phyloP scores from a whole-genome alignment of 2,888 invertebrate species.

The Heliothis peltigera region DNA sequence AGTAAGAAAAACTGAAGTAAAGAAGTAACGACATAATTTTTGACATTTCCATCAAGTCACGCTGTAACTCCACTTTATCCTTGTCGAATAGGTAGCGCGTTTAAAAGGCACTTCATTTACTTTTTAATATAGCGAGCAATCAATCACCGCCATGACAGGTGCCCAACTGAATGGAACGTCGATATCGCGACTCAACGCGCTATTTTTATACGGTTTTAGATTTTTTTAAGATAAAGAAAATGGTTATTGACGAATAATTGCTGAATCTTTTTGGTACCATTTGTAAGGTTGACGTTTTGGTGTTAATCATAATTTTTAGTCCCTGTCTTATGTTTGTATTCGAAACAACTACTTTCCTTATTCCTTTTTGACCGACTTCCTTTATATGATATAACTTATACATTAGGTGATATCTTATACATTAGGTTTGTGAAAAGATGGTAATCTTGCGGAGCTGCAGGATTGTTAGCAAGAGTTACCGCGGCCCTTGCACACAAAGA shows the following conservation, averaged over 20 bases:
- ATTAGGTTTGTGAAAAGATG: too few relatives aligned
- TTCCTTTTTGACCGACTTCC: too few relatives aligned
- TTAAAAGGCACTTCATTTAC: constrained; percentile 82
- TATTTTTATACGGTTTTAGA: constrained; percentile 62
- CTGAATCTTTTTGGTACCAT: constrained; percentile 2
- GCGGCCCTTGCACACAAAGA: too few relatives aligned
- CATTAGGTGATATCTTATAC: too few relatives aligned
- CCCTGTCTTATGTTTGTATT: too few relatives aligned
- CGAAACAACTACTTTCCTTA: neutral
- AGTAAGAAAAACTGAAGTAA: neutral
- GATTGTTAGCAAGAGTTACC: too few relatives aligned
- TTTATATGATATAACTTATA: too few relatives aligned
- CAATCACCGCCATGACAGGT: constrained; percentile 80
- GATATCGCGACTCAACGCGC: constrained; percentile 72
- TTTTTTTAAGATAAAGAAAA: constrained; percentile 64
- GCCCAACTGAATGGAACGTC: constrained; percentile 75
- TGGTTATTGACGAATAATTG: constrained; percentile 55
- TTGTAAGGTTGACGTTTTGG: constrained; percentile 18
- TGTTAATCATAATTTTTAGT: too few relatives aligned
- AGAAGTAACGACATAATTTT: constrained; percentile 34
- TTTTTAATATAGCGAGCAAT: constrained; percentile 82
- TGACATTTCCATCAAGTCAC: constrained; percentile 72
- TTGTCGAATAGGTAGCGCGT: constrained; percentile 69
- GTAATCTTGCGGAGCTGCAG: too few relatives aligned
- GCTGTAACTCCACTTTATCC: constrained; percentile 71